phyloP scores from a whole-genome alignment of 2,113 vertebrate species.

The Actenoides lindsayi region DNA sequence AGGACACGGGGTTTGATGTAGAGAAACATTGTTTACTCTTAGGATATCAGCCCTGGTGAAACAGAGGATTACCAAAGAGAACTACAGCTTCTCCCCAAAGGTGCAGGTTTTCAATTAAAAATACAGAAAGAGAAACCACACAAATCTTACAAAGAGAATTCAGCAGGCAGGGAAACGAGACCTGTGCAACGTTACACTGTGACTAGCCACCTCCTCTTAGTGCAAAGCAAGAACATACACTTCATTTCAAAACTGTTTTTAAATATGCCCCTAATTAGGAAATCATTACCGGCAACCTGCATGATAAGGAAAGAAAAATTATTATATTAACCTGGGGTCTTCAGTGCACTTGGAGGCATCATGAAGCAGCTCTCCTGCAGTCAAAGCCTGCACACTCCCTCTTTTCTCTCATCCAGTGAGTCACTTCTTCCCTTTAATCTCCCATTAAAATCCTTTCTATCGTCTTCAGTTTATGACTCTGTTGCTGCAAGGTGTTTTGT shows the following conservation, averaged over 20 bases:
- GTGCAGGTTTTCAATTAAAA: background rate
- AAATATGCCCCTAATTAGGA: constrained; percentile 33
- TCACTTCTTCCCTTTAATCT: constrained; percentile 64
- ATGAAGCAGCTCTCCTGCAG: constrained; percentile 43
- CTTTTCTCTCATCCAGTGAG: constrained; percentile 51
- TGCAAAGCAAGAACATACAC: background rate
- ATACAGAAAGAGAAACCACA: background rate
- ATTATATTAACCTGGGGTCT: constrained; percentile 55
- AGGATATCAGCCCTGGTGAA: background rate
- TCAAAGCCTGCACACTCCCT: constrained; percentile 33
- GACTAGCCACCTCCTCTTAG: background rate
- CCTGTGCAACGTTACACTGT: background rate
- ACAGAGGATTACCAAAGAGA: background rate
- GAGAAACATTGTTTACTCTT: background rate
- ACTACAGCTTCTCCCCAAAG: background rate
- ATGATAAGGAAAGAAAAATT: constrained; percentile 41
- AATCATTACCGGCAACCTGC: constrained; percentile 19
- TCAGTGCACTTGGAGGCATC: constrained; percentile 1
- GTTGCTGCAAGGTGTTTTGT: constrained; percentile 61
- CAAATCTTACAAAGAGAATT: background rate
- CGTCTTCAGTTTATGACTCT: constrained; percentile 73
- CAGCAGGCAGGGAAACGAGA: background rate
- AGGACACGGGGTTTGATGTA: background rate
- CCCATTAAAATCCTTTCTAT: constrained; percentile 71
- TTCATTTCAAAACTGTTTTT: constrained; percentile 17